Evolutionary conservation across 1,140 invertebrate species (phyloP).

Genomic region (Meloidogyne floridensis): DNA sequence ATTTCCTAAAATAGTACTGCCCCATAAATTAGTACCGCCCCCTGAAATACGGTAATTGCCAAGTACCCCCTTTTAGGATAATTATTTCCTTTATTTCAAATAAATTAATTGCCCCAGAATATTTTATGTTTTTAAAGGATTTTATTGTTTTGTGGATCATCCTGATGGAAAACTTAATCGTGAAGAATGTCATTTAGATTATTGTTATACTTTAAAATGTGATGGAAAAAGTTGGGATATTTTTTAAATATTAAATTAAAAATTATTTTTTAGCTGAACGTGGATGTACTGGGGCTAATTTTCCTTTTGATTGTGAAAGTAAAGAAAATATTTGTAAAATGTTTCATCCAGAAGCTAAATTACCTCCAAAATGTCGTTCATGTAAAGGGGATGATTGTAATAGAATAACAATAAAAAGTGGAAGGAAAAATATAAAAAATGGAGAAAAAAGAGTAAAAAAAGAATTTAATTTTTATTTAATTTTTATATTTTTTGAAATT

Average conservation of each 20-base stretch:
- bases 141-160: constrained; percentile 7
- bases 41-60: too few species aligned
- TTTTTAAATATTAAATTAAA: not conserved
- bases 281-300: constrained; percentile 8
- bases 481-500: not conserved
- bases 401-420: not conserved
- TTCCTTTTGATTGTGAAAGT: constrained; percentile 7
- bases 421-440: not conserved
- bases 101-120: not conserved
- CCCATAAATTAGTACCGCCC: too few species aligned
- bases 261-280: not conserved
- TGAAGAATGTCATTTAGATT: not conserved
- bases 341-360: not conserved
- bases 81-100: too few species aligned
- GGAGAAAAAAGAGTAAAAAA: not conserved
- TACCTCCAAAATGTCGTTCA: not conserved
- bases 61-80: too few species aligned
- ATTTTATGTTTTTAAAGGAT: not conserved
- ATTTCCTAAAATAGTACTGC: too few species aligned
- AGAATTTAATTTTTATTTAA: not conserved
- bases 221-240: not conserved
- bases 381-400: constrained; percentile 9
- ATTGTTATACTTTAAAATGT: constrained; percentile 9
- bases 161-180: not conserved
- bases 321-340: constrained; percentile 10